Evolutionary conservation across 2,113 vertebrate species (phyloP), one percentile per base, ranked within the genome.

Genomic region (Pseudorhombus dupliciocellatus): DNA sequence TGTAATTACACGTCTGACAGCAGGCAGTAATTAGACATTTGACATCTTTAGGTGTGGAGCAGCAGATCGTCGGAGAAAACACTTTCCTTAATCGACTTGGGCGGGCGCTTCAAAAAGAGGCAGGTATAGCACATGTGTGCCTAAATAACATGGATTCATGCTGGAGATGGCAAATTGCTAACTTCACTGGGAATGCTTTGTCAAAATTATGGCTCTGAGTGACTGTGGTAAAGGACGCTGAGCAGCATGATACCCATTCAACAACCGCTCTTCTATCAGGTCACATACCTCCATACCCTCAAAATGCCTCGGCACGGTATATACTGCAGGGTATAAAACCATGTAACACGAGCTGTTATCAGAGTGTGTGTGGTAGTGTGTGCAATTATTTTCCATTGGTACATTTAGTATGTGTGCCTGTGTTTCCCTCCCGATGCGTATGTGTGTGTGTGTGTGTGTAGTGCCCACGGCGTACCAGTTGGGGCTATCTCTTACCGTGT

Each of bases 1-100:
- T 58, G 50, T 88, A 88, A 91, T 87, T 89, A 77, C 26, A 82
- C 10, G 83, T 90, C 84, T 89, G 83, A 80, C 62, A 26, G 66
- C 69, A 73, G 46, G 34, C 84, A 75, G 57, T 70, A 78, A 88
- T 90, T 82, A 83, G 68, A 75, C 78, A 55, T 77, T 90, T 87
- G 50, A 63, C 77, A 75, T 83, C 68, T 75, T 84, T 87, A 78
- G 68, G 67, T 80, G 53, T 21, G 66, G 55, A 80, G 70, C 71
- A 60, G 83, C 56, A 70, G 48, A 79, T 66, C 58, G 73, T 46
- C 74, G 60, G 69, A 56, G 51, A 50, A 76, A 58, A 76, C 59
- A 2, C 50, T 24, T 55, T 26, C 60, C 40, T 56, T 77, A 79
- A 83, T 81, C 82, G 78, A 34, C 48, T 78, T 63, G 84, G 67